These are phyloP conservation scores for Bombus waltoni DNA, from an alignment of 1,140 invertebrate genomes.

Conservation along the genomic window DNA sequence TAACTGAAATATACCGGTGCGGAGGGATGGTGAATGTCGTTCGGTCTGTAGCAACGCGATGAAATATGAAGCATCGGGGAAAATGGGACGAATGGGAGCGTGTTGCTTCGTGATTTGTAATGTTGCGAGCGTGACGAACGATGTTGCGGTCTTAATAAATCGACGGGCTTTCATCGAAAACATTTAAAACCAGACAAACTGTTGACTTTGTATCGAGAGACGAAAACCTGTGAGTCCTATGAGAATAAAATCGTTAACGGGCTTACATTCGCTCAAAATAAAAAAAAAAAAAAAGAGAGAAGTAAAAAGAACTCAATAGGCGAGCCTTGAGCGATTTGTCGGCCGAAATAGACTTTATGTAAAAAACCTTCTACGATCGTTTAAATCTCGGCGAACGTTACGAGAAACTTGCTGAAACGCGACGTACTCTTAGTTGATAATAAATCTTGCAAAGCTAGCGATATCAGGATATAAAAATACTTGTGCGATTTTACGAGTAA, in stretches of 20 bases:
- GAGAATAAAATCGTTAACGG: neutral
- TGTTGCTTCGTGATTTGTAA: conserved; percentile 14
- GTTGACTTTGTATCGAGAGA: neutral
- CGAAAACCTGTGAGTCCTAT: neutral
- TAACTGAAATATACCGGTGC: neutral
- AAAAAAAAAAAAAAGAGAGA: no score
- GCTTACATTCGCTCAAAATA: neutral
- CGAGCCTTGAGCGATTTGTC: neutral
- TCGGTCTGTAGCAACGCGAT: neutral
- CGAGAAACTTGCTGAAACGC: no score
- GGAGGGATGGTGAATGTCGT: neutral
- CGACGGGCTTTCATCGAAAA: neutral
- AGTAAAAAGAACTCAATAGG: neutral
- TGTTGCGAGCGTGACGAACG: conserved; percentile 1
- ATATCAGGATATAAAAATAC: neutral
- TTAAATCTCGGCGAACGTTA: no score
- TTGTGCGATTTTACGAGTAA: neutral
- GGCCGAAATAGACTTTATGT: neutral
- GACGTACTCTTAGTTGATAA: neutral
- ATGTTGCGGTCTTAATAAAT: conserved; percentile 26
- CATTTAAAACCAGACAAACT: neutral
- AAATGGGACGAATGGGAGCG: neutral
- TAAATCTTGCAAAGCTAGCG: neutral
- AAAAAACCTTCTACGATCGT: no score
- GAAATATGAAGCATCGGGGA: conserved; percentile 7